Base-by-base conservation (phyloP, 92 coral and sea anemone genomes). In the Epizoanthus fatuus region DNA sequence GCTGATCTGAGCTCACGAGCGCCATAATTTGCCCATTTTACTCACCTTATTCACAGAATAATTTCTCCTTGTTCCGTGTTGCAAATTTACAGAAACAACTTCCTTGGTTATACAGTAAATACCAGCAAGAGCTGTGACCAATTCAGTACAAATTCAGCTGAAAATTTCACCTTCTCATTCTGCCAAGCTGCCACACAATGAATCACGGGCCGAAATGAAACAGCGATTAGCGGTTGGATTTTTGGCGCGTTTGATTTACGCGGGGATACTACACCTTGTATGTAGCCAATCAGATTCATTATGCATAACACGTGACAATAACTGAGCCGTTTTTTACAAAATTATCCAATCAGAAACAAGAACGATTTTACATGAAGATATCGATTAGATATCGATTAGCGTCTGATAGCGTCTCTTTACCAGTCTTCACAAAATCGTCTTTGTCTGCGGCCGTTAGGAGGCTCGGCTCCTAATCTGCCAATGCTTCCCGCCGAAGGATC, bases 241-340 rank as follows among this genome's bases (percentile, higher is more conserved):
- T 94, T 94, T 94, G 98, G 98, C 98, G 98, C 98, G 98, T 94
- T 94, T 93, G 93, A 91, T 91, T 94, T 94, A 94, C 98, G 98
- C 98, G 98, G 95, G 98, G 93, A 92, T 89, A 86, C 83, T 86
- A 85, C 74, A 38, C 86, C 73, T 85, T 86, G 63, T 70, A 55
- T 85, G 35, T 44, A 65, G 81, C 98, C 98, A 94, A 94, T 94
- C 89, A 94, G 4, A 81, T 75, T 37, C 68, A 44, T 37, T 13
- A 7, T 42, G 20, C 5, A 0, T 9, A 32, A 72, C 98, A 94
- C 93, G 91, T 94, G 98, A 86, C 55, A 5, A 65, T 13, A 73
- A 39, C 29, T 56, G 19, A 19, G 56, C 35, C 84, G 84, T 64
- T 80, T 39, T 79, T 45, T 84, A 35, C 59, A 49, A 58, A 69